These are phyloP conservation scores for Mallotus villosus DNA, from an alignment of 2,797 vertebrate species.

Conservation along the genomic window DNA sequence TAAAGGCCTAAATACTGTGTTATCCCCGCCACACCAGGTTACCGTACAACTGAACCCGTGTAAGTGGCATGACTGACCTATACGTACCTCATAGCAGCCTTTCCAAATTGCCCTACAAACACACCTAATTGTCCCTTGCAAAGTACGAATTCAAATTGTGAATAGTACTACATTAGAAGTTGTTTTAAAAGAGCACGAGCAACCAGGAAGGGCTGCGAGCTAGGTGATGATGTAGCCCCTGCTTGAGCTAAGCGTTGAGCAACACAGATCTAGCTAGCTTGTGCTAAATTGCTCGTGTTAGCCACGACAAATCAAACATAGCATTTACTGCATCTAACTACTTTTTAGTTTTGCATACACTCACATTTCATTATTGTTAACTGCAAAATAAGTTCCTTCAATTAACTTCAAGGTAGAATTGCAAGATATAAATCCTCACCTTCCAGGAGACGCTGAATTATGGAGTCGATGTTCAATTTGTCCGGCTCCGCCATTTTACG, in stretches of 20 bases:
- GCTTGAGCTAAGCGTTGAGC: background rate
- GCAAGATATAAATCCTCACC: conserved; percentile 60
- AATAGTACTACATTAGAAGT: too few species aligned
- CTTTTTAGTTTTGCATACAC: background rate
- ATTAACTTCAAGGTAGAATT: background rate
- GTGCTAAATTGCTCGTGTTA: background rate
- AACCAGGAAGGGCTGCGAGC: too few species aligned
- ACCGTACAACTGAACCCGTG: too few species aligned
- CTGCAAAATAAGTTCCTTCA: background rate
- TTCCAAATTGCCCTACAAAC: too few species aligned
- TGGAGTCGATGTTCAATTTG: conserved; percentile 88
- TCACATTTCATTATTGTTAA: background rate
- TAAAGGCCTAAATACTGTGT: too few species aligned
- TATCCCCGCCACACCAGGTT: too few species aligned
- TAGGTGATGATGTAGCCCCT: too few species aligned
- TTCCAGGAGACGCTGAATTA: conserved; percentile 85
- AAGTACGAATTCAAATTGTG: too few species aligned
- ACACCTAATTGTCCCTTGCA: too few species aligned
- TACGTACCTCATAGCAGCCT: too few species aligned
- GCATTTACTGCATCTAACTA: background rate
- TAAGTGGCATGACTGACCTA: too few species aligned
- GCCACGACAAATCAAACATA: background rate
- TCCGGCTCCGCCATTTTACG: conserved; percentile 86
- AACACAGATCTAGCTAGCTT: background rate
- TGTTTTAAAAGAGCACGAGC: too few species aligned